Conservation (phyloP, 30 jellyfish, hydroid and myxozoan genomes). For the Pseudorhiza aurosa region DNA sequence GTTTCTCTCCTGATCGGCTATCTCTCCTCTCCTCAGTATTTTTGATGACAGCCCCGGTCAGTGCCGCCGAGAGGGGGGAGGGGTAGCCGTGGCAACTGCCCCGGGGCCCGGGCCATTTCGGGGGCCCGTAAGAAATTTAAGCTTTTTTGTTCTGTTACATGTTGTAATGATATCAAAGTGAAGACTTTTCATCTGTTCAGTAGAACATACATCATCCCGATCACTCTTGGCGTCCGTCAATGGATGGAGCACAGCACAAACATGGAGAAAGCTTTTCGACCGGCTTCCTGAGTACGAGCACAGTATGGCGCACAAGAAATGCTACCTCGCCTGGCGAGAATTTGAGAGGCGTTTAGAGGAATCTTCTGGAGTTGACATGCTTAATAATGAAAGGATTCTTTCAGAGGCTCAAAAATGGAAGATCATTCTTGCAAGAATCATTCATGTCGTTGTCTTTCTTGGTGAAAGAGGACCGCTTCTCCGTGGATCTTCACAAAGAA, state of each 20-base stretch:
- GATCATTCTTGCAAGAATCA: conserved; percentile 59
- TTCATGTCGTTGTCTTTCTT: conserved; percentile 43
- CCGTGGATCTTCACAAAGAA: conserved; percentile 48
- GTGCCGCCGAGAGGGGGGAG: conserved; percentile 40
- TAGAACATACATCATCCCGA: conserved; percentile 39
- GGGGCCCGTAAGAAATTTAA: conserved; percentile 45
- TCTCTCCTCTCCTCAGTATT: too few relatives aligned
- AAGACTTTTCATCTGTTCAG: conserved; percentile 38
- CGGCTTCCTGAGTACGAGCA: conserved; percentile 50
- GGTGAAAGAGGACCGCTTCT: conserved; percentile 53
- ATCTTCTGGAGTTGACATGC: conserved; percentile 55
- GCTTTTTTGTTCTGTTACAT: conserved; percentile 28
- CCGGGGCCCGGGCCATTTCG: conserved; percentile 37
- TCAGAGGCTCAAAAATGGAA: conserved; percentile 61
- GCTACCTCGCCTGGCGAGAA: conserved; percentile 57
- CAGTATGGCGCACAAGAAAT: conserved; percentile 24
- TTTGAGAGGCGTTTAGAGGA: conserved; percentile 29
- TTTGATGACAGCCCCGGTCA: too few relatives aligned
- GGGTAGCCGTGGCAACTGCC: conserved; percentile 46
- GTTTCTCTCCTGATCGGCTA: too few relatives aligned
- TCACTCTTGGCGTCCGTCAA: conserved; percentile 46
- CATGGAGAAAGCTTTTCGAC: conserved; percentile 48
- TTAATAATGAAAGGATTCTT: conserved; percentile 35
- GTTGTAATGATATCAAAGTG: conserved; percentile 23
- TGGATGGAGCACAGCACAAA: conserved; percentile 54